Percentiles rank a stretch among this genome's conserved stretches.
These are phyloP conservation scores for Periophthalmus magnuspinnatus DNA, from an alignment of 2,797 vertebrate genomes.

Conservation along the genomic window DNA sequence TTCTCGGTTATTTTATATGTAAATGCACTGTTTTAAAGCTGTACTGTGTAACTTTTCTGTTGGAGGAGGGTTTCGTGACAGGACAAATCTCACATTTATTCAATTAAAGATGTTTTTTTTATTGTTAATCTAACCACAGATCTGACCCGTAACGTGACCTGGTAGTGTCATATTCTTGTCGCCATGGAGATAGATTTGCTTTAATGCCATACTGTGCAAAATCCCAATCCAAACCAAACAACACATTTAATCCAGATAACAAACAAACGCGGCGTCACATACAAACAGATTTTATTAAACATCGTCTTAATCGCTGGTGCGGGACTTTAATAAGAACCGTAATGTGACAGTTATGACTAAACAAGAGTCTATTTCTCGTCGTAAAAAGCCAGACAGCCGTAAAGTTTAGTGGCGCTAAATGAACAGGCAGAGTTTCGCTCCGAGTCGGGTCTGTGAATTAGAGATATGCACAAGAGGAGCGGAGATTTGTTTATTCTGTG, in stretches of 20 bases:
- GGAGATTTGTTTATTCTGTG: conserved; percentile 33
- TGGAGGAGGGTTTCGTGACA: too few species aligned
- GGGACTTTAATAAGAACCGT: not conserved
- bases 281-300: conserved; percentile 2
- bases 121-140: too few species aligned
- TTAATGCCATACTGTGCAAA: too few species aligned
- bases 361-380: conserved; percentile 23
- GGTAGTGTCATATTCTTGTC: too few species aligned
- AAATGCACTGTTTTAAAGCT: too few species aligned
- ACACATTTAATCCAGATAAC: not conserved
- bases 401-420: conserved; percentile 49
- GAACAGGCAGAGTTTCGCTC: conserved; percentile 37
- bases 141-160: too few species aligned
- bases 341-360: not conserved
- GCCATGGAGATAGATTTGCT: too few species aligned
- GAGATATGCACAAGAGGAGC: conserved; percentile 35
- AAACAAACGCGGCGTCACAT: not conserved
- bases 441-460: conserved; percentile 36
- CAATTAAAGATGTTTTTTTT: too few species aligned
- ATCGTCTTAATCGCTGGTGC: not conserved
- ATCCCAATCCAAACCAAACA: not conserved
- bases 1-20: too few species aligned
- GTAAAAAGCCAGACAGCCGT: conserved; percentile 35
- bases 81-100: too few species aligned
- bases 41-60: too few species aligned